phyloP scores from a whole-genome alignment of 2,797 vertebrate genomes.

The Ctenopoma kingsleyae region DNA sequence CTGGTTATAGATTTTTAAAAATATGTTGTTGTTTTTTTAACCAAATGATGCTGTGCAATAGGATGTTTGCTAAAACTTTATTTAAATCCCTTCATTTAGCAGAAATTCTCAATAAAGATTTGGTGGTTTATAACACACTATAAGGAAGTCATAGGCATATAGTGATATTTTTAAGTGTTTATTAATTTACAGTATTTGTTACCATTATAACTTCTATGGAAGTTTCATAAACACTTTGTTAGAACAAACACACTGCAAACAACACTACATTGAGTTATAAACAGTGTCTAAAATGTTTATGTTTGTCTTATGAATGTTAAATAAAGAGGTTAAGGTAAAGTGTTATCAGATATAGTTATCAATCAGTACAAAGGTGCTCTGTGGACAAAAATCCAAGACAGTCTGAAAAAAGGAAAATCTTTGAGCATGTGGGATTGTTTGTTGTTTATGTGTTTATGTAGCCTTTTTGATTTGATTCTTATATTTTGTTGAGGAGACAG shows the following conservation, averaged over 20 bases:
- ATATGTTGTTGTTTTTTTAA: too few species aligned
- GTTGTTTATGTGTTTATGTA: too few species aligned
- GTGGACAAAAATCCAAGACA: too few species aligned
- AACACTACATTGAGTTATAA: background rate
- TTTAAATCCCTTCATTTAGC: background rate
- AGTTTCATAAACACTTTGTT: background rate
- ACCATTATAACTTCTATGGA: background rate
- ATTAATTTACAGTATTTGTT: background rate
- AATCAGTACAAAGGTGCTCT: background rate
- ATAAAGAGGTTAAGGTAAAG: background rate
- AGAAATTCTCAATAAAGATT: background rate
- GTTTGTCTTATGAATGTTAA: background rate
- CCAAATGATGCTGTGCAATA: background rate
- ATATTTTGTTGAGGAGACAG: background rate
- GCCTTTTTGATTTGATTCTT: background rate
- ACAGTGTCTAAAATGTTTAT: background rate
- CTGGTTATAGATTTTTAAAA: constrained; percentile 6
- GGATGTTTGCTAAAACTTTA: constrained; percentile 4
- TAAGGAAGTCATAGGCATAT: background rate
- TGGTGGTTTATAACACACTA: constrained; percentile 3
- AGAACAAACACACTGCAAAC: too few species aligned
- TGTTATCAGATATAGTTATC: background rate
- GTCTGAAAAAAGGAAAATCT: too few species aligned
- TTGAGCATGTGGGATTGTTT: too few species aligned
- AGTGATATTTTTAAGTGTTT: background rate